Evolutionary conservation across 2,797 vertebrate species (phyloP).

Genomic region (Xiphophorus birchmanni): DNA sequence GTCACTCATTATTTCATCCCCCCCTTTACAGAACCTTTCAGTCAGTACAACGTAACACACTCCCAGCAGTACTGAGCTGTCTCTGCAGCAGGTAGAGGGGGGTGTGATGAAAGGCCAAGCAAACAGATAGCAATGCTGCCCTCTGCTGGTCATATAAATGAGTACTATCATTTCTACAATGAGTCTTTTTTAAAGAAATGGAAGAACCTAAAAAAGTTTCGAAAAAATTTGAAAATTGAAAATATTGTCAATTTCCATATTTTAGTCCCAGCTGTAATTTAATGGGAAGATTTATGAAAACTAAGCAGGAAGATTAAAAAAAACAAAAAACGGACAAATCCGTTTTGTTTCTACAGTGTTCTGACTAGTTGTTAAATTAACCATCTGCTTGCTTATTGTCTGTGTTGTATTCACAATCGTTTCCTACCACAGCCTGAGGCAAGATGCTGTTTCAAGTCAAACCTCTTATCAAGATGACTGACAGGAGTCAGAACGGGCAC

Average conservation of each 20-base stretch:
- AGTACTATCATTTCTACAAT: constrained; percentile 16
- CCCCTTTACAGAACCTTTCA: constrained; percentile 4
- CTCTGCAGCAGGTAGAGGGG: constrained; percentile 29
- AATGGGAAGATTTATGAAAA: not conserved
- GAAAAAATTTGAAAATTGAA: not conserved
- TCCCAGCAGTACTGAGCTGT: not conserved
- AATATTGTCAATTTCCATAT: not conserved
- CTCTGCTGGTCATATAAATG: constrained; percentile 64
- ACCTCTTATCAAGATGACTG: constrained; percentile 41
- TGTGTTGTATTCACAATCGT: constrained; percentile 19
- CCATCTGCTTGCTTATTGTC: not conserved
- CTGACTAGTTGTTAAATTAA: not conserved
- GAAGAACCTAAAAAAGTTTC: not conserved
- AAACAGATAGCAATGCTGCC: constrained; percentile 73
- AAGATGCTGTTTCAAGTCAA: constrained; percentile 32
- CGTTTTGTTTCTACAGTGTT: not conserved
- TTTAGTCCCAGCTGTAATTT: constrained; percentile 10
- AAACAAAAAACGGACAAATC: not conserved
- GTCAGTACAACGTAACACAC: not conserved
- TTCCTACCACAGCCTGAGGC: constrained; percentile 31
- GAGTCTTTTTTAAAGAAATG: not conserved
- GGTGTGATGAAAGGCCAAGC: not conserved
- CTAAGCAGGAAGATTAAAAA: not conserved
- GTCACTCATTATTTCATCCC: constrained; percentile 27
- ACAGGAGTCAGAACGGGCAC: constrained; percentile 33